phyloP scores from a whole-genome alignment of 1,140 invertebrate species.

The Ditylenchus dipsaci region DNA sequence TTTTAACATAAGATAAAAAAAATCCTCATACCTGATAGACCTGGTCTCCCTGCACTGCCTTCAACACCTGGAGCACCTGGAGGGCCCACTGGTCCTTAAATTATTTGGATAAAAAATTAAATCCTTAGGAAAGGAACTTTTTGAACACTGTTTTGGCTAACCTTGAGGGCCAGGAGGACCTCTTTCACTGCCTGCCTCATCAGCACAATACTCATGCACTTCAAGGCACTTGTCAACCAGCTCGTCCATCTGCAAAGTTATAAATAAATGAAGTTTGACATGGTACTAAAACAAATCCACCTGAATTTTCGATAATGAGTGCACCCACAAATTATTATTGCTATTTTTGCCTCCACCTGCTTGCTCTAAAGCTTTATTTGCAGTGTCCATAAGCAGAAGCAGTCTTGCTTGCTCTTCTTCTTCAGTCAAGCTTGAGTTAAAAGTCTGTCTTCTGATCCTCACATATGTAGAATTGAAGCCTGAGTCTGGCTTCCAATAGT shows the following conservation, averaged over 20 bases:
- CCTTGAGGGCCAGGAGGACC: constrained; percentile 45
- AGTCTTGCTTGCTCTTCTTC: neutral
- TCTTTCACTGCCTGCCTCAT: constrained; percentile 31
- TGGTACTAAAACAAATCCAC: constrained; percentile 11
- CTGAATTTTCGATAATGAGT: constrained; percentile 52
- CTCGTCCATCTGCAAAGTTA: constrained; percentile 45
- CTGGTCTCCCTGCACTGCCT: constrained; percentile 33
- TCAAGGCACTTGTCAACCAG: constrained; percentile 55
- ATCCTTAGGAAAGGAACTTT: no score
- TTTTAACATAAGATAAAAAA: neutral
- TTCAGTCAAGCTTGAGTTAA: neutral
- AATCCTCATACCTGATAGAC: constrained; percentile 24
- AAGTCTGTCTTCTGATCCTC: neutral
- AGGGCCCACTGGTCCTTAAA: constrained; percentile 26
- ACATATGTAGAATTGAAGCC: neutral
- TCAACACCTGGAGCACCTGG: constrained; percentile 22
- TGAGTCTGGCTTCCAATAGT: neutral
- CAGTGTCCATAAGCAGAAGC: neutral
- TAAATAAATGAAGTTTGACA: neutral
- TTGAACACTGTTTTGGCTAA: no score
- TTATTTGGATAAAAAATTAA: no score
- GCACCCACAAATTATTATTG: constrained; percentile 45
- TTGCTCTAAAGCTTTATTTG: neutral
- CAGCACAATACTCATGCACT: constrained; percentile 52
- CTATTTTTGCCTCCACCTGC: neutral